A percentile compares a stretch with the other conserved stretches of the same genome.
Evolutionary conservation across 1,140 invertebrate genomes (phyloP).

Genomic region (Aphelinus atriplicis): DNA sequence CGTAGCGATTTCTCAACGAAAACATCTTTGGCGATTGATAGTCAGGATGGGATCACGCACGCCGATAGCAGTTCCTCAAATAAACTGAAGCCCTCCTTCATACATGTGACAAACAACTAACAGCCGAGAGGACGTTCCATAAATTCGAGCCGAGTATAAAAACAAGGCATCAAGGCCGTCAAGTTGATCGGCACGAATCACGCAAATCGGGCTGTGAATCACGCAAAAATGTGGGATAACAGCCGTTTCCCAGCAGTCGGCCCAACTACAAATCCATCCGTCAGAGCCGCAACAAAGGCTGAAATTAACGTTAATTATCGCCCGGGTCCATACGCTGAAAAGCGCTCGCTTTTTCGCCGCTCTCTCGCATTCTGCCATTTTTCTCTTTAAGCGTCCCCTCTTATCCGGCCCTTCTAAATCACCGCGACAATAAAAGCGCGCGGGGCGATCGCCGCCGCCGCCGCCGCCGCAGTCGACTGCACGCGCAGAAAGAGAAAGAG

Average conservation of each 20-base stretch:
- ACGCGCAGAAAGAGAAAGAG: constrained; percentile 12
- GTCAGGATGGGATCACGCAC: no score
- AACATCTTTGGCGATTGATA: no score
- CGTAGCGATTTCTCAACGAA: no score
- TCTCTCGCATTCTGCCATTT: constrained; percentile 22
- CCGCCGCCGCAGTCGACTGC: not conserved
- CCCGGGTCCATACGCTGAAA: not conserved
- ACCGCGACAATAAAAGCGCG: constrained; percentile 50
- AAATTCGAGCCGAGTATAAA: no score
- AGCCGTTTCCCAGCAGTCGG: not conserved
- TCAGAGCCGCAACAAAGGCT: not conserved
- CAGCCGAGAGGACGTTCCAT: no score
- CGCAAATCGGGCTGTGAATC: not conserved
- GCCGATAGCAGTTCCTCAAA: no score
- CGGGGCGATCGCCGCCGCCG: constrained; percentile 31
- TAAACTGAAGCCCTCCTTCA: no score
- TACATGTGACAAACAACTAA: no score
- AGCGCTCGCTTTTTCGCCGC: constrained; percentile 2
- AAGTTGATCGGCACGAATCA: not conserved
- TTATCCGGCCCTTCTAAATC: constrained; percentile 50
- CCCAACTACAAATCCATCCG: not conserved
- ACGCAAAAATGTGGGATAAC: not conserved
- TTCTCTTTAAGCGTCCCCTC: constrained; percentile 25
- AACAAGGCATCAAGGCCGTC: no score
- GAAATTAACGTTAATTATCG: constrained; percentile 27